phyloP scores from a whole-genome alignment of 2,113 vertebrate genomes.

The Platanista minor region DNA sequence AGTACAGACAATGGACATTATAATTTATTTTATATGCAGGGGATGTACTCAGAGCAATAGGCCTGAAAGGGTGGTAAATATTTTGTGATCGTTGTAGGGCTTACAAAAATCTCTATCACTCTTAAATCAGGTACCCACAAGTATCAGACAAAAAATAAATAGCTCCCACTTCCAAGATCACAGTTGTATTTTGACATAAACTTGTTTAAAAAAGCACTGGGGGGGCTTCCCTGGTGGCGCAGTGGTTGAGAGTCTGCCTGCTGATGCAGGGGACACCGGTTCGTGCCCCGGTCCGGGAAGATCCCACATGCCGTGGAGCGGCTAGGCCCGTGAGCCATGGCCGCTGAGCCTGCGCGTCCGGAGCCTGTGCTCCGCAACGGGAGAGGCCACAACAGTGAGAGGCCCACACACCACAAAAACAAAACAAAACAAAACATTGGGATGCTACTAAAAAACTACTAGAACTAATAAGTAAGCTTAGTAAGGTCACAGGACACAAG shows the following conservation, averaged over 20 bases:
- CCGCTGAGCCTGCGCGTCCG: no score
- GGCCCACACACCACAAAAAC: no score
- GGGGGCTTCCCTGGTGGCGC: no score
- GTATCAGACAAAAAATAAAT: background rate
- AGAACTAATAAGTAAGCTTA: background rate
- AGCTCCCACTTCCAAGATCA: background rate
- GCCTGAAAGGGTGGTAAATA: background rate
- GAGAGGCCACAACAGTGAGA: no score
- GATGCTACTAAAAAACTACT: background rate
- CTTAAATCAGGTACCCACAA: background rate
- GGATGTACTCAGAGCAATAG: background rate
- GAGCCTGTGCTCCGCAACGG: no score
- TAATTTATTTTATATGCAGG: background rate
- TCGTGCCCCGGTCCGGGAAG: no score
- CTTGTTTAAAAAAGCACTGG: background rate
- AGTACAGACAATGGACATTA: background rate
- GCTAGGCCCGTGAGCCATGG: no score
- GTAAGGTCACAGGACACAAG: background rate
- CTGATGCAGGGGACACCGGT: no score
- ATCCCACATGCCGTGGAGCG: no score
- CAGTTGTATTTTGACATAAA: background rate
- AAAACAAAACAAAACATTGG: no score
- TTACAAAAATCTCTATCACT: background rate
- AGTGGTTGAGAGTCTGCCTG: no score
- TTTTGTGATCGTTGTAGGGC: background rate